phyloP scores from a whole-genome alignment of 2,113 vertebrate species.

The Irena cyanogastra region DNA sequence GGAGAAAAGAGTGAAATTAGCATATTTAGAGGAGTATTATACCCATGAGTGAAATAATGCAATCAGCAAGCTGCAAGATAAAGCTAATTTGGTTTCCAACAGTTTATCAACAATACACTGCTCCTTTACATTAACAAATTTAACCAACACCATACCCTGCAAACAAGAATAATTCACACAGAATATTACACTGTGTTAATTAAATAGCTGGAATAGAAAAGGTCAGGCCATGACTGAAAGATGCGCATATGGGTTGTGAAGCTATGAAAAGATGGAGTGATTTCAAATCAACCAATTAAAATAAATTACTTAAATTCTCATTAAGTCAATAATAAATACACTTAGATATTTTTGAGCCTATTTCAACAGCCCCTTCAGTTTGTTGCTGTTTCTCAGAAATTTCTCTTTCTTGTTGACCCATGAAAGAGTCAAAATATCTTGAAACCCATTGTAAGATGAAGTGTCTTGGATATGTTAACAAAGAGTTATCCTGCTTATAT shows the following conservation, averaged over 20 bases:
- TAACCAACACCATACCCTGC: slow-evolving; percentile 56
- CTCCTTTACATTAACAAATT: slow-evolving; percentile 71
- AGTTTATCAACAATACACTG: slow-evolving; percentile 73
- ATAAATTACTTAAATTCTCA: slow-evolving; percentile 36
- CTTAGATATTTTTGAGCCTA: not conserved
- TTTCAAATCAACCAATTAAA: slow-evolving; percentile 41
- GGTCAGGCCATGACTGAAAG: slow-evolving; percentile 55
- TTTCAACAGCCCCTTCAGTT: not conserved
- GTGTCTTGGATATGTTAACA: not conserved
- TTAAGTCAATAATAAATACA: slow-evolving; percentile 19
- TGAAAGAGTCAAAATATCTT: not conserved
- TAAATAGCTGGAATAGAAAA: slow-evolving; percentile 62
- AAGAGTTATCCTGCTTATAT: not conserved
- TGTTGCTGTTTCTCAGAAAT: not conserved
- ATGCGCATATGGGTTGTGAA: slow-evolving; percentile 45
- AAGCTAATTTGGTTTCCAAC: slow-evolving; percentile 73
- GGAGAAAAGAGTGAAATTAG: slow-evolving; percentile 62
- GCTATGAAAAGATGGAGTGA: not conserved
- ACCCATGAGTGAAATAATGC: slow-evolving; percentile 66
- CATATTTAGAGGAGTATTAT: slow-evolving; percentile 65
- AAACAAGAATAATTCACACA: slow-evolving; percentile 62
- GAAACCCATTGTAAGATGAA: not conserved
- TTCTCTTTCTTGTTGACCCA: not conserved
- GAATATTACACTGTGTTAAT: slow-evolving; percentile 62
- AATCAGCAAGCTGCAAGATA: slow-evolving; percentile 68